Conservation (phyloP, 1,140 invertebrate genomes). For the Drosophila sturtevanti region DNA sequence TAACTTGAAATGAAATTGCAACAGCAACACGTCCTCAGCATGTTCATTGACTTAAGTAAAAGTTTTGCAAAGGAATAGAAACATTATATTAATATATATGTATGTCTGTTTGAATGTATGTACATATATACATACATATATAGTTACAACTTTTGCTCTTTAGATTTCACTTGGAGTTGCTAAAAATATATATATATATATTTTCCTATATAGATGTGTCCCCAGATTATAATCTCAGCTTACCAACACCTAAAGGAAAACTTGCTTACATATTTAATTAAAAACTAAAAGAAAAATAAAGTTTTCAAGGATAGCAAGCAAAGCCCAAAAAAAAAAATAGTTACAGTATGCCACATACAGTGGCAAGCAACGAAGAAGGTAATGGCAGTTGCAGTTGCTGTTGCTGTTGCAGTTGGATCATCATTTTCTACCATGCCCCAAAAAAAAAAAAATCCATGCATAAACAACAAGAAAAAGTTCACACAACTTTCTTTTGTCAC, state of each 20-base stretch:
- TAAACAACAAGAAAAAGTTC: constrained; percentile 7
- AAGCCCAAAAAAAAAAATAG: too few species aligned
- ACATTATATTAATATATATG: neutral
- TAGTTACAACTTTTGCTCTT: neutral
- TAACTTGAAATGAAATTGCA: constrained; percentile 10
- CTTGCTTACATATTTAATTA: constrained; percentile 4
- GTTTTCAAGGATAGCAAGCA: neutral
- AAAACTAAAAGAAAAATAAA: constrained; percentile 4
- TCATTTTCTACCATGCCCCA: neutral
- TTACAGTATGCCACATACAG: too few species aligned
- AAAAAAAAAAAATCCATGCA: neutral
- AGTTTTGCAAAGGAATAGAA: constrained; percentile 3
- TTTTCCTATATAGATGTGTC: neutral
- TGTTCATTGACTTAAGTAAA: constrained; percentile 5
- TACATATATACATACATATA: neutral
- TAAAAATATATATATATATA: neutral
- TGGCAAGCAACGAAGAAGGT: too few species aligned
- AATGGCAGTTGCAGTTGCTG: neutral
- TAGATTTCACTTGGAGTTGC: neutral
- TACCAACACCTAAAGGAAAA: neutral
- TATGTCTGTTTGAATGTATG: too few species aligned
- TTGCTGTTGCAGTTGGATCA: neutral
- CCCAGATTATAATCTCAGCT: constrained; percentile 1
- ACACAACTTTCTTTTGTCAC: constrained; percentile 17
- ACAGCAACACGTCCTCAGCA: neutral